Percentiles rank a stretch among this genome's conserved stretches.
These are phyloP conservation scores for Drosophila repleta DNA, from an alignment of 1,140 invertebrate genomes.

Conservation along the genomic window DNA sequence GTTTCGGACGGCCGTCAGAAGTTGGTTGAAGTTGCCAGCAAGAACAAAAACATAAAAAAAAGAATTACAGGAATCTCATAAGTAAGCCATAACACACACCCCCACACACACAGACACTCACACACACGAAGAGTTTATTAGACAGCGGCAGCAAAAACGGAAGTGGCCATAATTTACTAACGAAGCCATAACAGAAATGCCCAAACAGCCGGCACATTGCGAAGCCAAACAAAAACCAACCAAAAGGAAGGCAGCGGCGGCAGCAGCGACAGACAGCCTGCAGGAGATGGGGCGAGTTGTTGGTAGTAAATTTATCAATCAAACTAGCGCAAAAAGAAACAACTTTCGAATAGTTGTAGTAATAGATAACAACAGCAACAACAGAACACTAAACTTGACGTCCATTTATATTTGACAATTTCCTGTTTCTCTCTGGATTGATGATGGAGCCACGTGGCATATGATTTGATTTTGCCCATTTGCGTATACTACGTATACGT, in stretches of 20 bases:
- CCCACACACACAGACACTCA: slow-evolving; percentile 26
- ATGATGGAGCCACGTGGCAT: slow-evolving; percentile 59
- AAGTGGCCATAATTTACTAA: slow-evolving; percentile 82
- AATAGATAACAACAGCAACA: slow-evolving; percentile 32
- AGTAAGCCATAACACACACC: slow-evolving; percentile 70
- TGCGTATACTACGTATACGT: slow-evolving; percentile 68
- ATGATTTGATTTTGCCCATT: slow-evolving; percentile 70
- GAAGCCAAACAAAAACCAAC: slow-evolving; percentile 8
- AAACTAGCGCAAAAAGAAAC: slow-evolving; percentile 59
- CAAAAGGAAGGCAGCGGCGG: slow-evolving; percentile 1
- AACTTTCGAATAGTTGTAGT: slow-evolving; percentile 75
- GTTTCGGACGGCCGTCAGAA: slow-evolving; percentile 69
- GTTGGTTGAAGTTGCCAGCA: slow-evolving; percentile 57
- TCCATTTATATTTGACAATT: slow-evolving; percentile 80
- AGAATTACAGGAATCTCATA: slow-evolving; percentile 55
- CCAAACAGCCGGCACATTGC: slow-evolving; percentile 45
- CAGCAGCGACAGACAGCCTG: too few relatives aligned
- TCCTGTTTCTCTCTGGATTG: slow-evolving; percentile 63
- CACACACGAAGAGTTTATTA: slow-evolving; percentile 66
- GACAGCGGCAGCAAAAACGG: slow-evolving; percentile 70
- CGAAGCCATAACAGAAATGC: slow-evolving; percentile 72
- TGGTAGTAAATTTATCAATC: slow-evolving; percentile 76
- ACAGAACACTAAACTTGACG: slow-evolving; percentile 46
- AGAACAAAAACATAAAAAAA: slow-evolving; percentile 6
- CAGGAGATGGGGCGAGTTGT: slow-evolving; percentile 23